Evolutionary conservation across 2,888 invertebrate species (phyloP), one percentile per base, ranked within the genome.

Genomic region (Rotaria macrura): DNA sequence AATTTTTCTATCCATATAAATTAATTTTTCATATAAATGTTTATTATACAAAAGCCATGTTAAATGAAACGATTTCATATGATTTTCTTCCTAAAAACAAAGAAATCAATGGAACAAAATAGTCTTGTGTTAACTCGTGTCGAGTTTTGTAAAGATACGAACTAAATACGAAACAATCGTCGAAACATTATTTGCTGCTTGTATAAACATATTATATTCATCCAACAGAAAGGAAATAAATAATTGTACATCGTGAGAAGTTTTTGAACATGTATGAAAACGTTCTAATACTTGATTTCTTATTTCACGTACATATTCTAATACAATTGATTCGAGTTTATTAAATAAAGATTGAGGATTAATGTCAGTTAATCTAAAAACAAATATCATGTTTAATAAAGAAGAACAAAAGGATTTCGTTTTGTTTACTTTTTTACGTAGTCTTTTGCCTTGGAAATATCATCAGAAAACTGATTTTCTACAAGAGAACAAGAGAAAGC

Each of bases 201-300:
- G 79, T n/a, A 43, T 79, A n/a, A 40, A 79, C 25, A 43, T n/a
- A 12, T 40, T 10, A 79, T 79, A 79, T 79, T 79, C 79, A n/a
- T 79, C 79, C 43, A 79, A 43, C 25, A 79, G 43, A 79, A 40
- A 79, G 43, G 43, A 79, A n/a, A 79, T 79, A 43, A 79, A 79
- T 79, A 79, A 79, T 43, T 79, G 79, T 43, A 79, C 79, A 43
- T 79, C 79, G 25, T 79, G 79, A 43, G 79, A 79, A 43, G 79
- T 79, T 79, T 79, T 79, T n/a, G 79, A 79, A 79, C 79, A 79
- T 43, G 79, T 43, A n/a, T 79, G 79, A 79, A 79, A 79, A 43
- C 79, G 79, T 43, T 79, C n/a, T 79, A 79, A 79, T 25, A 79
- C 79, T 79, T 79, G 79, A 79, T 79, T 79, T n/a, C 79, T 34